Conservation (phyloP, 2,797 vertebrate species). For the Gadopsis bispinosus region DNA sequence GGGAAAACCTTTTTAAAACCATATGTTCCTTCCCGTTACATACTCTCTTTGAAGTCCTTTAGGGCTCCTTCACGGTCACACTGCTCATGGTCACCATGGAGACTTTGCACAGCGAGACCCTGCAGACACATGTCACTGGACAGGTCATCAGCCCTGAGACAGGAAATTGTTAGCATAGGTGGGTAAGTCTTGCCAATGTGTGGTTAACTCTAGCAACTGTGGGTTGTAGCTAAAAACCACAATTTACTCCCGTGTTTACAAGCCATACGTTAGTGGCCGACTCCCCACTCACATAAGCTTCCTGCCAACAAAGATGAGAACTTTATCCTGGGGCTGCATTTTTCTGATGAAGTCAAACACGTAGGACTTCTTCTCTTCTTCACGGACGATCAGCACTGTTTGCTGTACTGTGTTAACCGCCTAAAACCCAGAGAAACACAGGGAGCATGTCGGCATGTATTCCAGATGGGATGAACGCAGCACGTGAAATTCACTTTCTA, state of each 20-base stretch:
- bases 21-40: background rate
- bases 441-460: background rate
- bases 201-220: background rate
- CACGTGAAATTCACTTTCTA: background rate
- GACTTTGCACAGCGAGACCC: conserved; percentile 91
- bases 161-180: background rate
- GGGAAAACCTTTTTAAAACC: background rate
- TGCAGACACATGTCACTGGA: conserved; percentile 92
- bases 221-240: background rate
- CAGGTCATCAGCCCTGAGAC: conserved; percentile 91
- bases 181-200: accelerated
- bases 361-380: conserved; percentile 92
- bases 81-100: conserved; percentile 95
- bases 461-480: accelerated
- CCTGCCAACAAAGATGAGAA: conserved; percentile 94
- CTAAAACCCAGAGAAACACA: conserved; percentile 70
- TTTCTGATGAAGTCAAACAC: conserved; percentile 88
- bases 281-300: conserved; percentile 88
- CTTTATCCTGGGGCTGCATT: conserved; percentile 92
- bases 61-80: conserved; percentile 94
- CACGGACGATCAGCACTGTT: conserved; percentile 87
- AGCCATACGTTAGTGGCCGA: background rate
- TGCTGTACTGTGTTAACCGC: conserved; percentile 94
- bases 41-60: conserved; percentile 93
- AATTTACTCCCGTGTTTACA: background rate